A percentile compares a stretch with the other conserved stretches of the same genome.
Evolutionary conservation across 2,888 invertebrate genomes (phyloP).

Genomic region (Cheilosia pagana): DNA sequence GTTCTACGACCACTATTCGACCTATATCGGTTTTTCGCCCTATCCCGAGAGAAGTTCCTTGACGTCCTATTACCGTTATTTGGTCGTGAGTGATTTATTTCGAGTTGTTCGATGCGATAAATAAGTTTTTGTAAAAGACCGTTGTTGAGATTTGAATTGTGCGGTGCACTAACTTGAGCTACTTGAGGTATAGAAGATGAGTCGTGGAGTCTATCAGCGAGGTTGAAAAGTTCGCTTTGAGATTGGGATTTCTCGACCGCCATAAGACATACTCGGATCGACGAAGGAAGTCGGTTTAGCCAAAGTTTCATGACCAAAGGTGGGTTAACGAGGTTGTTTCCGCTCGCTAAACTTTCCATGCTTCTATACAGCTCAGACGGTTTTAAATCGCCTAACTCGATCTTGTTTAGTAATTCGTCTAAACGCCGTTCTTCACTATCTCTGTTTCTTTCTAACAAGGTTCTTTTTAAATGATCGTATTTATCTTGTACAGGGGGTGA

Average conservation of each 20-base stretch:
- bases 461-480: constrained; percentile 19
- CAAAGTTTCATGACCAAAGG: constrained; percentile 21
- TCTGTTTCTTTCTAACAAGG: constrained; percentile 21
- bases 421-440: constrained; percentile 40
- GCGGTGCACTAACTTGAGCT: not conserved
- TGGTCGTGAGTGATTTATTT: not conserved
- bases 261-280: constrained; percentile 21
- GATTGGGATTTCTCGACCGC: constrained; percentile 17
- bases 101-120: not conserved
- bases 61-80: constrained; percentile 1
- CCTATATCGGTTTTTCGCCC: not conserved
- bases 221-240: constrained; percentile 1
- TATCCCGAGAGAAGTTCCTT: constrained; percentile 16
- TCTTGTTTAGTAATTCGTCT: constrained; percentile 29
- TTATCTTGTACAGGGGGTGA: constrained; percentile 11
- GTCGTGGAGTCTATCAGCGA: constrained; percentile 25
- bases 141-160: not conserved
- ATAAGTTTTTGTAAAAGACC: constrained; percentile 8
- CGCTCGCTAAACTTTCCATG: constrained; percentile 4
- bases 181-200: not conserved
- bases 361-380: constrained; percentile 20
- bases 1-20: not conserved
- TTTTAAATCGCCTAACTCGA: constrained; percentile 10
- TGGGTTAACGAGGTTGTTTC: constrained; percentile 7
- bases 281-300: constrained; percentile 20